Base-by-base conservation (phyloP, 1,140 invertebrate species). In the Pectinophora gossypiella region DNA sequence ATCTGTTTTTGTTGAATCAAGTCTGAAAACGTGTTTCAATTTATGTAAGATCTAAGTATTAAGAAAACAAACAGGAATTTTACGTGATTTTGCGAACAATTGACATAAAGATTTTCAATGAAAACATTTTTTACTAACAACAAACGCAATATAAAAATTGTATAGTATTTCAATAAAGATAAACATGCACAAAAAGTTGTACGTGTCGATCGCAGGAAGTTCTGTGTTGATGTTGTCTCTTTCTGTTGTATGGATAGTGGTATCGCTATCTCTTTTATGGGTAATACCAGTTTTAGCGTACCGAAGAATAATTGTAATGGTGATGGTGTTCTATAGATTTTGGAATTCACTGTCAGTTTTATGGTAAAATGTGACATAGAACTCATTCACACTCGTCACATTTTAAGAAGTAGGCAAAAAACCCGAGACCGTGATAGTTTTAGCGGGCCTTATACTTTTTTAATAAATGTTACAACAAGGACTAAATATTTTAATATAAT, bases 281-380 rank as follows among this genome's bases (percentile, higher is more conserved):
- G 62, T 60, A 65, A 71, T 72, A 74, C 71, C 71, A 72, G 74
- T 76, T 74, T 72, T 64, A 64, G 57, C 56, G 61, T 58, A 56
- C 51, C 50, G 54, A 65, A 61, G 55, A 62, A 64, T 63, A 61
- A 62, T 64, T 66, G 52, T 61, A 59, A 54, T 46, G 59, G 55
- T 54, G 52, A 47, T 43, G 27, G 57, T 64, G 54, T 36, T 48
- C 43, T 32, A 59, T 60, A 65, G 47, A 58, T 51, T 40, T 55
- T 42, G 20, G 36, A 61, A 49, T 5, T 3, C 7, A 9, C 47
- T 4, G n/a, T n/a, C n/a, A n/a, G n/a, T n/a, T n/a, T n/a, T n/a
- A n/a, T n/a, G n/a, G n/a, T n/a, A n/a, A n/a, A n/a, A n/a, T n/a
- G n/a, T n/a, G n/a, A n/a, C n/a, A n/a, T n/a, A 43, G 40, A 65